Evolutionary conservation across 2,113 vertebrate species (phyloP).

Genomic region (Hippolais icterina): DNA sequence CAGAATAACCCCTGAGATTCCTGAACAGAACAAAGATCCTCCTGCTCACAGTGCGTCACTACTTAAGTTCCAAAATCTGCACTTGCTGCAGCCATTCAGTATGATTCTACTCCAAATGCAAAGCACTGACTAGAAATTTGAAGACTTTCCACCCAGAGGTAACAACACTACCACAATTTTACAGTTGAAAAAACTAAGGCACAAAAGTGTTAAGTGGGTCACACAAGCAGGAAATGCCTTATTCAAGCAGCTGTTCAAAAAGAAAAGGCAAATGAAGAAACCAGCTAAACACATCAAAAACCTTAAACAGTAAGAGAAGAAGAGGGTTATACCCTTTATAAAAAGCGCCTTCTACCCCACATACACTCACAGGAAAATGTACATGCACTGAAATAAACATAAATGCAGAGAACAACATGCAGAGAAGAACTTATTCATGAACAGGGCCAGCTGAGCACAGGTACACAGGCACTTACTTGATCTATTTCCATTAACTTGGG

Average conservation of each 20-base stretch:
- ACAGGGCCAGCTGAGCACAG: neutral
- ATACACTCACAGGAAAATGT: neutral
- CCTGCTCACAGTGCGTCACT: neutral
- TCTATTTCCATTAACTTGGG: constrained; percentile 99
- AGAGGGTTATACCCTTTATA: neutral
- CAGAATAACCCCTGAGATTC: neutral
- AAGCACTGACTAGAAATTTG: neutral
- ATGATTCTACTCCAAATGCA: neutral
- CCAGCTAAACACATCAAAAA: neutral
- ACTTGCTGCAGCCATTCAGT: constrained; percentile 3
- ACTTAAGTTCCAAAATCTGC: neutral
- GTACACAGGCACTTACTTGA: constrained; percentile 80
- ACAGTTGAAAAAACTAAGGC: neutral
- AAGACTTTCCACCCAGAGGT: neutral
- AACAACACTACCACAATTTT: neutral
- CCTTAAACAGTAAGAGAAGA: neutral
- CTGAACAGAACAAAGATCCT: neutral
- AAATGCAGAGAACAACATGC: neutral
- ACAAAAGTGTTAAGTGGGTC: neutral
- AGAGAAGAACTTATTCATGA: neutral
- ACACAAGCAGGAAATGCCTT: neutral
- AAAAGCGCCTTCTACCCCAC: neutral
- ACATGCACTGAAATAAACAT: neutral
- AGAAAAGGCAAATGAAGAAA: neutral
- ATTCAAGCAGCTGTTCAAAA: neutral